Evolutionary conservation across 2,113 vertebrate genomes (phyloP), one percentile per base, ranked within the genome.

Genomic region (Datnioides undecimradiatus): DNA sequence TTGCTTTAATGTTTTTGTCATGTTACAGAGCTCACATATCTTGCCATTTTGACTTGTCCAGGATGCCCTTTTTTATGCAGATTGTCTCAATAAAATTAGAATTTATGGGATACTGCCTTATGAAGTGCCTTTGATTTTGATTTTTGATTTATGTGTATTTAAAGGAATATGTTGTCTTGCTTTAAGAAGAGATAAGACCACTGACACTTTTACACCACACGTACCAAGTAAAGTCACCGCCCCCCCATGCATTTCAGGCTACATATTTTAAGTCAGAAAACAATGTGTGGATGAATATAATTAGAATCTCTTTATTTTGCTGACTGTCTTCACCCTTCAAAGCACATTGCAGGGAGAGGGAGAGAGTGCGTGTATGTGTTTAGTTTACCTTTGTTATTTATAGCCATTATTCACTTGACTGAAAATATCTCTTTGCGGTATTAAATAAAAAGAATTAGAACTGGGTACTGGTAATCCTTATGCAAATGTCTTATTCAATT

Each of bases 401-500:
- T 73, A 65, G 45, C 57, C 65, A 73, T 75, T 89, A 79, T 64
- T 87, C 82, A 78, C 74, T 79, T 83, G 81, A 86, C 58, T 81
- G 77, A 82, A 87, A 85, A 89, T 79, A 88, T 87, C 77, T 67
- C 70, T 87, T 79, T 68, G 62, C 21, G 0, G 75, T 88, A 90
- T 91, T 85, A 84, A 92, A 91, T 91, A 85, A 91, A 94, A 92
- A 81, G 41, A 91, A 93, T 92, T 88, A 89, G 84, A 91, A 85
- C 68, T 81, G 72, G 64, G 68, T 85, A 74, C 74, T 68, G 72
- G 83, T 93, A 94, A 95, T 94, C 90, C 92, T 87, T 90, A 93
- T 93, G 92, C 90, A 94, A 94, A 95, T 92, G 76, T 90, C 76
- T 94, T 94, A 94, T 95, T 95, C 93, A 93, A 92, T 95, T 95